Percentiles rank a stretch among this genome's conserved stretches.
Evolutionary conservation across 2,113 vertebrate species (phyloP).

Genomic region (Symphodus melops): DNA sequence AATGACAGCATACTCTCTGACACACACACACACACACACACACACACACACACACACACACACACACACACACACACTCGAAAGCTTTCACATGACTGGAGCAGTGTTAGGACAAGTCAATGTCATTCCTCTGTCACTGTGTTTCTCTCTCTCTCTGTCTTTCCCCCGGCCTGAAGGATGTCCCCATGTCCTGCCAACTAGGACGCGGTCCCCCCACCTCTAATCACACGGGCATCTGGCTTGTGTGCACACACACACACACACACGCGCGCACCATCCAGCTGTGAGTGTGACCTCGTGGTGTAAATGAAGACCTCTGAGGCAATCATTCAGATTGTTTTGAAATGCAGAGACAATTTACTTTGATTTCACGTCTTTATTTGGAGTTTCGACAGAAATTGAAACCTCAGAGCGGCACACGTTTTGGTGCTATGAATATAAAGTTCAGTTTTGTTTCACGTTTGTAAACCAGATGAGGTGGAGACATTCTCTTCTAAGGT

Average conservation of each 20-base stretch:
- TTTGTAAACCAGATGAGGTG: too few relatives aligned
- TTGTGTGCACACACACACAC: neutral
- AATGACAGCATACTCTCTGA: constrained; percentile 24
- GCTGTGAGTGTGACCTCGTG: neutral
- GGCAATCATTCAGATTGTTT: neutral
- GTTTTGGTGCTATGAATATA: neutral
- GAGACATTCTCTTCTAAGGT: too few relatives aligned
- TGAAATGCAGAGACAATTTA: neutral
- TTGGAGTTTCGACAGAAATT: neutral
- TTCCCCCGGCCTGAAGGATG: constrained; percentile 13
- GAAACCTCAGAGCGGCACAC: neutral
- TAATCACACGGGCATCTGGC: neutral
- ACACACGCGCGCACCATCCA: neutral
- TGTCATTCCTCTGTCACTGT: constrained; percentile 22
- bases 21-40: constrained; percentile 28
- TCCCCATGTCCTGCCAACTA: constrained; percentile 18
- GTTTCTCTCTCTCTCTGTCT: neutral
- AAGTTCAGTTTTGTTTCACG: too few relatives aligned
- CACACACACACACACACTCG: constrained; percentile 26
- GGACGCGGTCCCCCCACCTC: neutral
- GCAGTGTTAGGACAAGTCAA: constrained; percentile 46
- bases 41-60: constrained; percentile 30
- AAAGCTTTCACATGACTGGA: constrained; percentile 35
- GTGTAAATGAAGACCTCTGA: neutral
- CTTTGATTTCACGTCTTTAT: constrained; percentile 2